Percentiles rank a stretch among this genome's conserved stretches.
Evolutionary conservation across 2,888 invertebrate species (phyloP).

Genomic region (Opisthograptis luteolata): DNA sequence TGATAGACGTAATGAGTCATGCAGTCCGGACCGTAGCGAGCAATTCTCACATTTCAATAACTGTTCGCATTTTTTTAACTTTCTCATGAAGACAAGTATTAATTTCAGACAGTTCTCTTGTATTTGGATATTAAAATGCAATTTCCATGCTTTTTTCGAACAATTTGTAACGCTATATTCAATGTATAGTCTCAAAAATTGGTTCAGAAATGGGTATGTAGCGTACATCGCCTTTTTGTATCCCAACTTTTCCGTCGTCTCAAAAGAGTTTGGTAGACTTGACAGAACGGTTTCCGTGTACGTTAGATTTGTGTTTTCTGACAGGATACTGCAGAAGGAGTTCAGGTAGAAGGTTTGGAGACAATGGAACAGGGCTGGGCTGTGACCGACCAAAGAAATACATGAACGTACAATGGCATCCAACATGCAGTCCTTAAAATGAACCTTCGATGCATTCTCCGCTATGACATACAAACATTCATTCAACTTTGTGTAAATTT

Average conservation of each 20-base stretch:
- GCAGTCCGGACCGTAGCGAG: constrained; percentile 55
- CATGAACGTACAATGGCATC: constrained; percentile 43
- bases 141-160: constrained; percentile 22
- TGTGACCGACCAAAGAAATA: constrained; percentile 54
- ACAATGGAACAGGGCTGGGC: constrained; percentile 58
- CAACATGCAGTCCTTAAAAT: constrained; percentile 51
- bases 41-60: constrained; percentile 70
- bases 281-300: constrained; percentile 53
- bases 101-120: constrained; percentile 56
- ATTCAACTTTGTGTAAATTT: constrained; percentile 61
- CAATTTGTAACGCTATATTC: constrained; percentile 49
- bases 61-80: constrained; percentile 52
- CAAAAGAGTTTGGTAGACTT: constrained; percentile 51
- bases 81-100: constrained; percentile 52
- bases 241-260: constrained; percentile 57
- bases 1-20: constrained; percentile 64
- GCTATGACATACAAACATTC: constrained; percentile 64
- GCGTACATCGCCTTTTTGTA: constrained; percentile 48
- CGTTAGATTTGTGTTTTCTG: constrained; percentile 36
- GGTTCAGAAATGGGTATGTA: constrained; percentile 65
- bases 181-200: constrained; percentile 61
- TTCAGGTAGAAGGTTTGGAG: constrained; percentile 65
- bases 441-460: constrained; percentile 56
- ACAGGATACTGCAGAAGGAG: constrained; percentile 57
- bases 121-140: constrained; percentile 39